Percentiles rank a stretch among this genome's conserved stretches.
Evolutionary conservation across 1,140 invertebrate genomes (phyloP).

Genomic region (Ericerus pela): DNA sequence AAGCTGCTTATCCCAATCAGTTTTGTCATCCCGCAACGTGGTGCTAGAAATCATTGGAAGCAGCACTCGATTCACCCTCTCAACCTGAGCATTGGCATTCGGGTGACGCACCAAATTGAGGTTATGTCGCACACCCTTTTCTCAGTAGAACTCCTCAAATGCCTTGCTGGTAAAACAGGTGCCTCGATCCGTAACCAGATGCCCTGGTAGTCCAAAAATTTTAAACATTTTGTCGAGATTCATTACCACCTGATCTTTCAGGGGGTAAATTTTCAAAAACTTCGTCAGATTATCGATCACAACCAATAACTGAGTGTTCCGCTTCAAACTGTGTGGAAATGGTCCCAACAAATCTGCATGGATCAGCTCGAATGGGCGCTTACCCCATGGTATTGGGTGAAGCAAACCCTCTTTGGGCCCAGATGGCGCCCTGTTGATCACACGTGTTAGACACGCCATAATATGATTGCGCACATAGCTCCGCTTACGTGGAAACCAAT

Average conservation of each 20-base stretch:
- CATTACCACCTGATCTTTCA: background rate
- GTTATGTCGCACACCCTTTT: background rate
- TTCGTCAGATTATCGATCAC: slow-evolving; percentile 5
- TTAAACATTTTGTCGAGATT: background rate
- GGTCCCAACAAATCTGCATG: slow-evolving; percentile 5
- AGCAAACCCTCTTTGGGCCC: slow-evolving; percentile 18
- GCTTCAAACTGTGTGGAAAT: background rate
- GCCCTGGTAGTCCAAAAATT: background rate
- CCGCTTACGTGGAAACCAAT: slow-evolving; percentile 18
- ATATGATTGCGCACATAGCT: slow-evolving; percentile 20
- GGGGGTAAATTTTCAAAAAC: background rate
- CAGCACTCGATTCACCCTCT: background rate
- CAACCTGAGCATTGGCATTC: slow-evolving; percentile 2
- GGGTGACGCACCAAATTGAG: background rate
- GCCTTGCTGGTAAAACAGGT: background rate
- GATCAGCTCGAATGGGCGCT: background rate
- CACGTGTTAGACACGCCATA: slow-evolving; percentile 18
- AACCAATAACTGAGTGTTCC: background rate
- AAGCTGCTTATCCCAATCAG: slow-evolving; percentile 6
- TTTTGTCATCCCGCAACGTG: background rate
- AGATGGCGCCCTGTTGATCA: slow-evolving; percentile 18
- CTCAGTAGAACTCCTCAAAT: background rate
- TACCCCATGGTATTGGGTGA: slow-evolving; percentile 14
- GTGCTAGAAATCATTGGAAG: background rate
- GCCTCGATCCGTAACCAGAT: background rate